Evolutionary conservation across 2,113 vertebrate genomes (phyloP), one percentile per base, ranked within the genome.

Genomic region (Nibea coibor): DNA sequence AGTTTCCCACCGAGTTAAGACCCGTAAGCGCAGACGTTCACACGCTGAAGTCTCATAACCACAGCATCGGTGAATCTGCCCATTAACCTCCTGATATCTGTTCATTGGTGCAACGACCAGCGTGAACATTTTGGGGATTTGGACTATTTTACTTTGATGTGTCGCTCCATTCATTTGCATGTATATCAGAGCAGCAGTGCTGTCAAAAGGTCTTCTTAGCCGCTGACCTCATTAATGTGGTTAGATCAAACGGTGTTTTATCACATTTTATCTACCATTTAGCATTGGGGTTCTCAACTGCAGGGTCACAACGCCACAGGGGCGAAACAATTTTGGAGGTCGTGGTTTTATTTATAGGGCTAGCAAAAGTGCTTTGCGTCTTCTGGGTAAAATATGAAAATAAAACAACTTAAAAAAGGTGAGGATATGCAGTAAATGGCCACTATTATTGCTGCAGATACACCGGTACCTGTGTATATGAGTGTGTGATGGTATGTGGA

Each of bases 171-270:
- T 85, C 66, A 83, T 87, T 75, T 74, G 66, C 39, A 73, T 77
- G 22, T 64, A 15, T 43, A 72, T 72, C 72, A 82, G 56, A 73
- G 45, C 19, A 1, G 20, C 51, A 45, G 68, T 10, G 53, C 75
- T 71, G 80, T 74, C 70, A 65, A 77, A 82, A 86, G 85, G 81
- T 86, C 85, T 72, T 72, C 78, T 70, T 26, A 86, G 75, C 75
- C 59, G 24, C 66, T 85, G 79, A 87, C 84, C 82, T 78, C 72
- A 85, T 87, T 87, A 83, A 79, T 72, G 71, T 78, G 80, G 39
- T 43, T 53, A 24, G 72, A 80, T 87, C 84, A 88, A 83, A 85
- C 57, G 59, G 45, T 53, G 47, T 50, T 72, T 77, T 62, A 88
- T 85, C 80, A 78, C 70, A 77, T 66, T 78, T 6, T 72, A 72